phyloP scores from a whole-genome alignment of 2,113 vertebrate genomes.

The Calypte anna region DNA sequence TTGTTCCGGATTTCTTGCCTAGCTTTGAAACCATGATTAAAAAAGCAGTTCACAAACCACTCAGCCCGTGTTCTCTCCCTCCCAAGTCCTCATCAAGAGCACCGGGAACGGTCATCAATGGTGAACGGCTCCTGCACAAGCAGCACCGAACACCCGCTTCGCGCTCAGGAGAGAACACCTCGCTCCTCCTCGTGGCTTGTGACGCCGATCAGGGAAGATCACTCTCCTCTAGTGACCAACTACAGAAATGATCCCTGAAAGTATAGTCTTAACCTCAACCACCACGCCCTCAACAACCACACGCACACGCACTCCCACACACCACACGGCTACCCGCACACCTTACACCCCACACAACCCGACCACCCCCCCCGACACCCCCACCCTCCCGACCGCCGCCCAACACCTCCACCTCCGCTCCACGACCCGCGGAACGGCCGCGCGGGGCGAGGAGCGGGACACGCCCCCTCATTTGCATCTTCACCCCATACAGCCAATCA shows the following conservation, averaged over 20 bases:
- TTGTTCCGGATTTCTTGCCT: too few species aligned
- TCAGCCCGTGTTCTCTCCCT: conserved; percentile 50
- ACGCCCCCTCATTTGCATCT: background rate
- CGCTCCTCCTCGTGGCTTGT: conserved; percentile 30
- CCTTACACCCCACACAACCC: too few species aligned
- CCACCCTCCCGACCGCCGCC: too few species aligned
- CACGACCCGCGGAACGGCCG: background rate
- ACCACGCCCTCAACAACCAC: too few species aligned
- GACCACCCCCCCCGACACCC: too few species aligned
- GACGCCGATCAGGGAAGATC: background rate
- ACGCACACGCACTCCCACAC: too few species aligned
- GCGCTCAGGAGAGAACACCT: conserved; percentile 33
- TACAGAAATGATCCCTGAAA: conserved; percentile 56
- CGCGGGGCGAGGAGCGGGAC: too few species aligned
- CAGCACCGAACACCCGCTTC: background rate
- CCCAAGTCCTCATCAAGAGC: fast-evolving
- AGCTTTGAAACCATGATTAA: fast-evolving
- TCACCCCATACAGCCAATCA: fast-evolving
- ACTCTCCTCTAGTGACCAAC: conserved; percentile 34
- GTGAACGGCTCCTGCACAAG: background rate
- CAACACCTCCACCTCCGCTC: too few species aligned
- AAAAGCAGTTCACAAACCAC: background rate
- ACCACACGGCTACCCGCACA: background rate
- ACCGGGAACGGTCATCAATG: conserved; percentile 45
- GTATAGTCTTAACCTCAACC: background rate